phyloP scores from a whole-genome alignment of 2,797 vertebrate genomes.

The Premnoplex brunnescens region DNA sequence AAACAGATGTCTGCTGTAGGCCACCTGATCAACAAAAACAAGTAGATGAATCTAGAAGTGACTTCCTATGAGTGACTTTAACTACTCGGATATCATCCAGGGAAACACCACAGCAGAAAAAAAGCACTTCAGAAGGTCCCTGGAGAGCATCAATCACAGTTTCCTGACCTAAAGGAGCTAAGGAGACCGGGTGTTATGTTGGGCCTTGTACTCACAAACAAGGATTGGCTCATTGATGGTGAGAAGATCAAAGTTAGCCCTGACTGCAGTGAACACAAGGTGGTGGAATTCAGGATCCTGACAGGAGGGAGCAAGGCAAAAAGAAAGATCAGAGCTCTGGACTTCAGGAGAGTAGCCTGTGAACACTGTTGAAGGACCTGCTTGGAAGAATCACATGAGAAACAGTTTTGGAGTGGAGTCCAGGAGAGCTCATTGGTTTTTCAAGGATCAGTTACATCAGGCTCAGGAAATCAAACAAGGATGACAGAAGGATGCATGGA shows the following conservation, averaged over 20 bases:
- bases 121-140: background rate
- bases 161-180: background rate
- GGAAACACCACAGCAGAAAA: background rate
- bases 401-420: background rate
- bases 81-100: background rate
- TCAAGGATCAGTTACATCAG: background rate
- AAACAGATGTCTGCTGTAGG: background rate
- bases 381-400: background rate
- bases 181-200: background rate
- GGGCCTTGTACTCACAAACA: background rate
- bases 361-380: background rate
- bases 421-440: background rate
- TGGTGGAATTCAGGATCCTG: background rate
- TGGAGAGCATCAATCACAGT: background rate
- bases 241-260: background rate
- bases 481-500: background rate
- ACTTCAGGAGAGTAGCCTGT: background rate
- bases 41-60: background rate
- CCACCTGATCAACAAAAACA: background rate
- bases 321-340: background rate
- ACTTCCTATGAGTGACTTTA: background rate
- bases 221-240: rapidly evolving
- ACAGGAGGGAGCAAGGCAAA: background rate
- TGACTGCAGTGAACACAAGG: background rate
- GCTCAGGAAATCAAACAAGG: background rate